Conservation (phyloP, 2,113 vertebrate species). For the Syngnathus floridae region DNA sequence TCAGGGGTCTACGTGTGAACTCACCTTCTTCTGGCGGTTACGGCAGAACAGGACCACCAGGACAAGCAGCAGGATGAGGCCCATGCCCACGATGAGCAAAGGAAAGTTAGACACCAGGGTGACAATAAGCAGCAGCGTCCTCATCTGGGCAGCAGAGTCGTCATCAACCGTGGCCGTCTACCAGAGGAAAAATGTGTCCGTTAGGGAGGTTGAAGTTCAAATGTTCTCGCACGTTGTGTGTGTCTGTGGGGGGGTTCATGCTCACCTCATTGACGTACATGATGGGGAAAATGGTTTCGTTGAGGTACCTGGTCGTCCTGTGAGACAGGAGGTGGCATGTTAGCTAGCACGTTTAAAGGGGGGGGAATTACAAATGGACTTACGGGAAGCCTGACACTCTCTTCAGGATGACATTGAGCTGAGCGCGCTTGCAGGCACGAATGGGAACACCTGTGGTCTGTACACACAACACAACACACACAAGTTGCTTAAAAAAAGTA, state of each 20-base stretch:
- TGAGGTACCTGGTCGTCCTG: constrained; percentile 66
- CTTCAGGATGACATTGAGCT: constrained; percentile 73
- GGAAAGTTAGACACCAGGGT: constrained; percentile 73
- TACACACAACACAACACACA: neutral
- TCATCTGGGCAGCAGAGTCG: constrained; percentile 67
- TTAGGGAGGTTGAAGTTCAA: neutral
- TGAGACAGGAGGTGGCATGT: neutral
- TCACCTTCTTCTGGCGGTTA: constrained; percentile 73
- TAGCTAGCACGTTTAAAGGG: neutral
- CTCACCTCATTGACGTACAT: constrained; percentile 78
- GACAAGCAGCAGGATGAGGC: constrained; percentile 67
- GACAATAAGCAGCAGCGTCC: constrained; percentile 66
- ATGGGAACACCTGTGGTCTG: constrained; percentile 73
- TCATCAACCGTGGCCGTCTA: constrained; percentile 72
- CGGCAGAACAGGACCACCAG: constrained; percentile 68
- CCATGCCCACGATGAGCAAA: constrained; percentile 70
- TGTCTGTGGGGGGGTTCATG: too few species aligned
- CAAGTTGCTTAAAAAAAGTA: too few species aligned
- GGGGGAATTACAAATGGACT: constrained; percentile 40
- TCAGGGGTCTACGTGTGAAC: neutral
- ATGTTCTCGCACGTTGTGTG: too few species aligned
- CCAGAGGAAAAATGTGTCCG: neutral
- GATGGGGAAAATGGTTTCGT: constrained; percentile 74
- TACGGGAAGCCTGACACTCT: constrained; percentile 71
- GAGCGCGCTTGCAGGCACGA: constrained; percentile 74